A percentile compares a stretch with the other conserved stretches of the same genome.
Evolutionary conservation across 2,113 vertebrate species (phyloP).

Genomic region (Podarcis raffonei): DNA sequence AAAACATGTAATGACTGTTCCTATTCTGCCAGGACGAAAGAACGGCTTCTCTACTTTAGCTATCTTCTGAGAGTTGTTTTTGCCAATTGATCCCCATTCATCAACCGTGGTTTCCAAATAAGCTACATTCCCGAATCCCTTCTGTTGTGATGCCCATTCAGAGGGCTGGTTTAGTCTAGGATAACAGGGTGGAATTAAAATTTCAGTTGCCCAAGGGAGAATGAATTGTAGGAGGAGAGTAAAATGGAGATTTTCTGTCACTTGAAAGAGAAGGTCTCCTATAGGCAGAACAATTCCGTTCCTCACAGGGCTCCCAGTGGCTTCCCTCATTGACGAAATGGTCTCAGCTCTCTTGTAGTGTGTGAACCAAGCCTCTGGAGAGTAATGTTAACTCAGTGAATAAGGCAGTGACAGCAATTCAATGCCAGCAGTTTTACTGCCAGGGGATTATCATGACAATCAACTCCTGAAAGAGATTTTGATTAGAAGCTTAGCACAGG

Average conservation of each 20-base stretch:
- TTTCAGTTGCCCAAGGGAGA: neutral
- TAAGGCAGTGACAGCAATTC: neutral
- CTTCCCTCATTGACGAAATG: neutral
- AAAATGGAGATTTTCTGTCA: neutral
- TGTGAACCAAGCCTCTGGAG: neutral
- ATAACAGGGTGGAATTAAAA: neutral
- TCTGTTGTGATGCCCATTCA: neutral
- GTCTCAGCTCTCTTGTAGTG: neutral
- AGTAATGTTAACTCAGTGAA: neutral
- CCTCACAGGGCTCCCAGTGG: neutral
- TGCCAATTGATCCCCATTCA: neutral
- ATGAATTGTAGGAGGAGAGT: neutral
- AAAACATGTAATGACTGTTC: neutral
- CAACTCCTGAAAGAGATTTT: neutral
- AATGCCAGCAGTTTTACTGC: neutral
- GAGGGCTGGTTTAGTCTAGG: neutral
- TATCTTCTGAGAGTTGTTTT: neutral
- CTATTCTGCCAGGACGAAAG: neutral
- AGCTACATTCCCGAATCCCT: neutral
- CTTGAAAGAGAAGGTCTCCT: neutral
- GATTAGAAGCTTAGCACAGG: conserved; percentile 18
- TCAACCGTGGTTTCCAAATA: neutral
- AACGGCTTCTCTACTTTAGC: neutral
- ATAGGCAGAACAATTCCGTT: neutral
- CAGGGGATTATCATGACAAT: conserved; percentile 1